These are phyloP conservation scores for Bacillus rossius DNA, from an alignment of 1,140 invertebrate genomes.

Conservation along the genomic window DNA sequence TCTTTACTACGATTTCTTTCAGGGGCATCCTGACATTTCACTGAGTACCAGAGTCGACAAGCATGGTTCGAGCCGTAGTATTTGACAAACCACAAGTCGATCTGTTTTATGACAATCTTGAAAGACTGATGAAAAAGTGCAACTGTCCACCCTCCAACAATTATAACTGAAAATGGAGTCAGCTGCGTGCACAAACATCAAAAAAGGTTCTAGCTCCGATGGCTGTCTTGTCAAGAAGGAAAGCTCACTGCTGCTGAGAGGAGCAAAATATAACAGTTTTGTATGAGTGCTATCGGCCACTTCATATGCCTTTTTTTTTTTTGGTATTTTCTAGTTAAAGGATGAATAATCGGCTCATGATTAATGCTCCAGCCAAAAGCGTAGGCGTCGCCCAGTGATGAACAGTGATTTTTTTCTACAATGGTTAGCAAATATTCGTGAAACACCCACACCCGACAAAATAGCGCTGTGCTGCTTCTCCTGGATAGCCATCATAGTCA, in stretches of 20 bases:
- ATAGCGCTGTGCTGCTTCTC: conserved; percentile 22
- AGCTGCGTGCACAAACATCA: no score
- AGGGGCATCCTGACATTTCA: conserved; percentile 35
- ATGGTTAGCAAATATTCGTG: conserved; percentile 23
- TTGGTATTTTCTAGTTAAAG: conserved; percentile 34
- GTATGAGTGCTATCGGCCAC: conserved; percentile 30
- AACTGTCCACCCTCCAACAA: conserved; percentile 31
- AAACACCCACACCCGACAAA: not conserved
- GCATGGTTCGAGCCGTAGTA: conserved; percentile 31
- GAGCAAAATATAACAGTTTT: conserved; percentile 38
- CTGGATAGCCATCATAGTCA: conserved; percentile 35
- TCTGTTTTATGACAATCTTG: conserved; percentile 28
- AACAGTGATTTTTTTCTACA: conserved; percentile 20
- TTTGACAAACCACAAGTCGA: conserved; percentile 35
- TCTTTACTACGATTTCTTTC: conserved; percentile 40
- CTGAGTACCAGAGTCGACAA: conserved; percentile 40
- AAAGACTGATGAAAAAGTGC: conserved; percentile 29
- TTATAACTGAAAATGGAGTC: no score
- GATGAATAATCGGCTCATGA: conserved; percentile 8
- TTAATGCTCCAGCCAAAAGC: conserved; percentile 16
- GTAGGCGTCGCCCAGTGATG: conserved; percentile 20
- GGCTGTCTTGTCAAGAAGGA: no score
- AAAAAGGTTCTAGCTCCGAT: no score
- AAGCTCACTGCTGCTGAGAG: conserved; percentile 38
- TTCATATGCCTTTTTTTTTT: no score